These are phyloP conservation scores for Mylabris phalerata DNA, from an alignment of 1,140 invertebrate species.

Conservation along the genomic window DNA sequence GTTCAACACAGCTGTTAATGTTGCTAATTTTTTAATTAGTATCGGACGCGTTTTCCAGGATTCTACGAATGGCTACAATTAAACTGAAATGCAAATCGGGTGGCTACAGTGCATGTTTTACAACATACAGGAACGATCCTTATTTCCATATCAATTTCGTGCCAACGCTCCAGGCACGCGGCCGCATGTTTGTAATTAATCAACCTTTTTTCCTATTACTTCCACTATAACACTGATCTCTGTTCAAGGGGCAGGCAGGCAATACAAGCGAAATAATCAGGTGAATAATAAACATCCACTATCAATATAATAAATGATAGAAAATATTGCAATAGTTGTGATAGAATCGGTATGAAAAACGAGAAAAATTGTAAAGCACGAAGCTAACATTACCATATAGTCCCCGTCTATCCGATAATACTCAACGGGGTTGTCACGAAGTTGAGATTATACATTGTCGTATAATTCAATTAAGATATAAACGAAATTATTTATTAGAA, in stretches of 20 bases:
- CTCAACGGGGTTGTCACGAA: constrained; percentile 2
- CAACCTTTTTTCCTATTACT: constrained; percentile 4
- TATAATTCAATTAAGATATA: too few species aligned
- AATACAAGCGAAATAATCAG: too few species aligned
- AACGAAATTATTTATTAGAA: too few species aligned
- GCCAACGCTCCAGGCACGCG: constrained; percentile 8
- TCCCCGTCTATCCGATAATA: too few species aligned
- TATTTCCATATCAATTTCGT: constrained; percentile 17
- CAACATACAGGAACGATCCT: constrained; percentile 11
- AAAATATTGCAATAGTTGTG: background rate
- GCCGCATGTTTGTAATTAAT: constrained; percentile 14
- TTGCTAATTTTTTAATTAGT: constrained; percentile 13
- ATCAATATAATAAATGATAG: too few species aligned
- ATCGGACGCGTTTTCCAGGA: constrained; percentile 5
- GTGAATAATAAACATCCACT: too few species aligned
- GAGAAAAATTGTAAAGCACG: too few species aligned
- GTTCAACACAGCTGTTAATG: too few species aligned
- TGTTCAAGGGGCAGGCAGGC: too few species aligned
- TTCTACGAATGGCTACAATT: constrained; percentile 13
- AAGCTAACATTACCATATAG: too few species aligned
- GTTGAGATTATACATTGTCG: background rate
- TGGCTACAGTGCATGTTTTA: constrained; percentile 13
- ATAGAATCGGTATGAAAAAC: constrained; percentile 5
- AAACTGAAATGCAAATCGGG: constrained; percentile 13
- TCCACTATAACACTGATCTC: too few species aligned